Evolutionary conservation across 1,140 invertebrate species (phyloP), one percentile per base, ranked within the genome.

Genomic region (Chymomyza costata): DNA sequence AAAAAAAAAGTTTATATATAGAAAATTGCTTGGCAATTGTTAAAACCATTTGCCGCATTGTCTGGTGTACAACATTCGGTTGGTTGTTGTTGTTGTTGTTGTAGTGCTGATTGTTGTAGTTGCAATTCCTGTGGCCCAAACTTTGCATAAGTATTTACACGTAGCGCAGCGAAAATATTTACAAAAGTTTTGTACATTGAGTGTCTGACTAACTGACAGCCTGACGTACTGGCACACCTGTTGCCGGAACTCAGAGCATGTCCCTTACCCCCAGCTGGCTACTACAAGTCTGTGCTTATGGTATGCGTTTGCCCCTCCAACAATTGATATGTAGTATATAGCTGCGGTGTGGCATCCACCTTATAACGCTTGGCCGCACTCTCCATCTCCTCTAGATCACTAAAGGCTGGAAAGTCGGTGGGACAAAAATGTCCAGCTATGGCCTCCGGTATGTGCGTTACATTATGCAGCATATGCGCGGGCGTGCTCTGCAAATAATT

Each of bases 381-480:
- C 39, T 81, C 81, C 71, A 78, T 78, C 3, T 84, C 66, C 35
- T 69, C 64, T 1, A 84, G 52, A 38, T 82, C 66, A 14, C 47
- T 84, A 43, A 57, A 84, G 7, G 63, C 82, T 0, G 82, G 82
- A 46, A 84, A 84, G 19, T 60, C 59, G 13, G 11, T 44, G 13
- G 82, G 82, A 32, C 78, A 68, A 18, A 84, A 84, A 18, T 76
- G 82, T 0, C 82, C 82, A 1, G 82, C 82, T 7, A 84, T 78
- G 0, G 82, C 82, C 65, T 84, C 82, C 3, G 82, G 82, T 17
- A 84, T 82, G 31, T 71, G 60, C 17, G 54, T 84, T 8, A 84
- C 66, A 49, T 84, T 81, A 56, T 82, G 65, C 17, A 81, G 53
- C 69, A 80, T 62, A 47, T 84, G 82, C 0, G 57, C 61, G 0